Percentiles rank a stretch among this genome's conserved stretches.
phyloP scores from a whole-genome alignment of 2,113 vertebrate species.

The Excalfactoria chinensis region DNA sequence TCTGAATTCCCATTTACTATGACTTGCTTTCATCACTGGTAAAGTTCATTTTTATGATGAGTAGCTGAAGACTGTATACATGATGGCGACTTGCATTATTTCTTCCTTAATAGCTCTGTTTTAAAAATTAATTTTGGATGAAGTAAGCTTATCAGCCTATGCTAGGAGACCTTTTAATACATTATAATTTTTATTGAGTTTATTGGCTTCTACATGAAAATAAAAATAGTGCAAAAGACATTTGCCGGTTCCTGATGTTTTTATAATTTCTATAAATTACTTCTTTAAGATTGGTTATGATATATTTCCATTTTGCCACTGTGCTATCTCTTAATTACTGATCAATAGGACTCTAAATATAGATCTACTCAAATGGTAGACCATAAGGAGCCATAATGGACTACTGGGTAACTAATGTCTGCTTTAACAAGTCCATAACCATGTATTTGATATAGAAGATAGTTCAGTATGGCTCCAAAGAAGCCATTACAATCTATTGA shows the following conservation, averaged over 20 bases:
- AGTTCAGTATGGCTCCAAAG: slow-evolving; percentile 72
- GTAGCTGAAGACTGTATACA: background rate
- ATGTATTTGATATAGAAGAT: slow-evolving; percentile 74
- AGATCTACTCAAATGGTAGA: slow-evolving; percentile 76
- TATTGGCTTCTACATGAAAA: slow-evolving; percentile 40
- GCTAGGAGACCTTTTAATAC: background rate
- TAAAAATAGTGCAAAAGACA: background rate
- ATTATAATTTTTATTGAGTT: slow-evolving; percentile 25
- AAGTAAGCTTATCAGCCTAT: background rate
- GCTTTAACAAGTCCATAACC: slow-evolving; percentile 81
- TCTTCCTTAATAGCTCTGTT: slow-evolving; percentile 31
- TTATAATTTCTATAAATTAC: slow-evolving; percentile 37
- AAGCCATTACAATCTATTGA: slow-evolving; percentile 67
- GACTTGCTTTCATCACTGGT: background rate
- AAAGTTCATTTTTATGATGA: background rate
- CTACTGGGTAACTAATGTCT: slow-evolving; percentile 80
- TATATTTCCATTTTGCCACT: slow-evolving; percentile 60
- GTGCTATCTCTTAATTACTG: slow-evolving; percentile 63
- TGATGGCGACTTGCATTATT: background rate
- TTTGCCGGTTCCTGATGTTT: slow-evolving; percentile 32
- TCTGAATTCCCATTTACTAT: background rate
- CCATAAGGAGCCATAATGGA: slow-evolving; percentile 80
- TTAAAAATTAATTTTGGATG: slow-evolving; percentile 62
- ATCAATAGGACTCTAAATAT: slow-evolving; percentile 82
- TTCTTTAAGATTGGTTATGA: slow-evolving; percentile 48